Evolutionary conservation across 1,140 invertebrate genomes (phyloP).

Genomic region (Pinna nobilis): DNA sequence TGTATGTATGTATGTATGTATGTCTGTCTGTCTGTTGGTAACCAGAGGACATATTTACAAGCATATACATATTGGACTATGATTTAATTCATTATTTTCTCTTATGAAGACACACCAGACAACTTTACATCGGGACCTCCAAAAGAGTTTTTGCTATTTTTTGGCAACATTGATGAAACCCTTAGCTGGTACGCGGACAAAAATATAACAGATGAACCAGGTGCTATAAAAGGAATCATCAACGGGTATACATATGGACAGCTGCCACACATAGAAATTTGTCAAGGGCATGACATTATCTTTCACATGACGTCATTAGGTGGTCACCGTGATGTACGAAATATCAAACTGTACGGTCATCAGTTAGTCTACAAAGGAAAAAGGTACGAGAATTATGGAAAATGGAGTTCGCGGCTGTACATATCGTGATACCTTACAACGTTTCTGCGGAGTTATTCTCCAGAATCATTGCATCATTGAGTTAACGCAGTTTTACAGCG

Average conservation of each 20-base stretch:
- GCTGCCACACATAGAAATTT: slow-evolving; percentile 1
- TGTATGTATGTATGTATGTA: no score
- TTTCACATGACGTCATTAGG: slow-evolving; percentile 12
- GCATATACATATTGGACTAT: no score
- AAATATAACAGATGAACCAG: not conserved
- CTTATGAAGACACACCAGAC: no score
- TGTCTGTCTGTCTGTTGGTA: no score
- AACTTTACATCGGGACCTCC: no score
- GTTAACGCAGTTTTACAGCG: no score
- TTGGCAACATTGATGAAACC: not conserved
- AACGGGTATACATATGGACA: slow-evolving; percentile 3
- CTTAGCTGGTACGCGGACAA: not conserved
- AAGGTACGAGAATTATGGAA: not conserved
- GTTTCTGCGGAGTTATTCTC: no score
- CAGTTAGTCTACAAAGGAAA: not conserved
- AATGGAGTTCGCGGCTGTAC: no score
- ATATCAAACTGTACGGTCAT: slow-evolving; percentile 8
- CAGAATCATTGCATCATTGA: no score
- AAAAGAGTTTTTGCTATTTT: not conserved
- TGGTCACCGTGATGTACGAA: not conserved
- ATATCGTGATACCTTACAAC: no score
- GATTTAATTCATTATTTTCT: no score
- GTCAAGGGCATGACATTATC: not conserved
- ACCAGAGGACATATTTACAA: no score
- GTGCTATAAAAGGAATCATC: not conserved